Conservation (phyloP, 2,113 vertebrate genomes). For the Melanotaenia duboulayi region DNA sequence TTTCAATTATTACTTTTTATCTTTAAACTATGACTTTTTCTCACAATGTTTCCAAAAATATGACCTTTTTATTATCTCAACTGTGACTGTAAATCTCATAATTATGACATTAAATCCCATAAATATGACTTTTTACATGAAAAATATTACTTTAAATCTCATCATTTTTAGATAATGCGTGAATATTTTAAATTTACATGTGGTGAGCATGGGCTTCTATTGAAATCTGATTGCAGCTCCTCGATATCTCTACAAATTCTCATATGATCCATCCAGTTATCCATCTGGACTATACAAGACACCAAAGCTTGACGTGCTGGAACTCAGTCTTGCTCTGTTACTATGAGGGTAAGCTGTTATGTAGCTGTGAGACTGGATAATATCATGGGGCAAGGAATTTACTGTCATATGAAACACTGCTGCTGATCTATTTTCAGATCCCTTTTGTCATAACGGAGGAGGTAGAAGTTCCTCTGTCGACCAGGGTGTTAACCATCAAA, state of each 20-base stretch:
- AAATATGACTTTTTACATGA: no score
- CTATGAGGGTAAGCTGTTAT: conserved; percentile 21
- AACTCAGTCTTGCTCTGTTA: conserved; percentile 11
- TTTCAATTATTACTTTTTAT: no score
- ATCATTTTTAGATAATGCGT: no score
- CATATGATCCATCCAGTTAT: background rate
- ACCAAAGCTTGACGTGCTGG: background rate
- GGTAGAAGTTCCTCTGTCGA: conserved; percentile 17
- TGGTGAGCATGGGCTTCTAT: no score
- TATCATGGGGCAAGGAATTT: conserved; percentile 43
- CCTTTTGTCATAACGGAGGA: conserved; percentile 18
- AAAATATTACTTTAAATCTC: no score
- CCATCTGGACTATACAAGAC: conserved; percentile 7
- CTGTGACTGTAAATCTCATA: no score
- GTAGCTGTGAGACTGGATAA: conserved; percentile 28
- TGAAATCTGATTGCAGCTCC: background rate
- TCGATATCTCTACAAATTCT: background rate
- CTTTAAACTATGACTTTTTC: no score
- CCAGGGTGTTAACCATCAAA: conserved; percentile 31
- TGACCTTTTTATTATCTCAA: no score
- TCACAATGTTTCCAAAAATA: no score
- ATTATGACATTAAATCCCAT: no score
- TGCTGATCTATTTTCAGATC: conserved; percentile 55
- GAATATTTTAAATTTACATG: no score
- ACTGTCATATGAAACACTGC: conserved; percentile 26